Percentiles rank a stretch among this genome's conserved stretches.
Conservation (phyloP, 2,113 vertebrate species). For the Peromyscus polionotus region DNA sequence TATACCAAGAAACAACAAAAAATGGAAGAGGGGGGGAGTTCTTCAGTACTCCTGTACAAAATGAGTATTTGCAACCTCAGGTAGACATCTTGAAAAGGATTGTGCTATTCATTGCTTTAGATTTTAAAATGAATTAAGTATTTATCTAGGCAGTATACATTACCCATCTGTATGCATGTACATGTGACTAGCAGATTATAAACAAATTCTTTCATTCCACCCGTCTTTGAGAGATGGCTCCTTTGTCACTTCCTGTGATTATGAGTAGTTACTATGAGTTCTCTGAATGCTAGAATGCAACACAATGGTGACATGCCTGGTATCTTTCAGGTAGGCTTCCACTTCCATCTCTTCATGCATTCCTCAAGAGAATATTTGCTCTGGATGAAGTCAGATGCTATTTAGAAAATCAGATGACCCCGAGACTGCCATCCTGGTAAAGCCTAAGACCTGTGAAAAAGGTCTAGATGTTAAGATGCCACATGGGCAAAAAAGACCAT, state of each 20-base stretch:
- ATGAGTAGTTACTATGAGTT: not conserved
- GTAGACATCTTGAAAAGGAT: not conserved
- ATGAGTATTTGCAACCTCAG: not conserved
- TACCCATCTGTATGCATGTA: fast-evolving
- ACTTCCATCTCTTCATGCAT: not conserved
- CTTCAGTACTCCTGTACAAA: not conserved
- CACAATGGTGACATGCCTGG: not conserved
- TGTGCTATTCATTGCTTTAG: not conserved
- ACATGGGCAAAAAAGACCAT: not conserved
- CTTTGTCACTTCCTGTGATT: not conserved
- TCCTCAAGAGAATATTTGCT: not conserved
- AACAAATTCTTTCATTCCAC: not conserved
- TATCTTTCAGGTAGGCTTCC: not conserved
- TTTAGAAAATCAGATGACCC: not conserved
- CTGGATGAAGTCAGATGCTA: not conserved
- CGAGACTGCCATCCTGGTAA: not conserved
- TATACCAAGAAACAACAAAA: not conserved
- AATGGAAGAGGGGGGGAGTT: not conserved
- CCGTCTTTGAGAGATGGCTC: not conserved
- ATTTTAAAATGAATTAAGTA: not conserved
- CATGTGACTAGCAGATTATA: not conserved
- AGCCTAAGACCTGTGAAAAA: not conserved
- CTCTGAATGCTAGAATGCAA: not conserved
- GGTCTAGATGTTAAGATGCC: not conserved
- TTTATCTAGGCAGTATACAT: not conserved